Evolutionary conservation across 2,113 vertebrate species (phyloP).

Genomic region (Dasyprocta punctata): DNA sequence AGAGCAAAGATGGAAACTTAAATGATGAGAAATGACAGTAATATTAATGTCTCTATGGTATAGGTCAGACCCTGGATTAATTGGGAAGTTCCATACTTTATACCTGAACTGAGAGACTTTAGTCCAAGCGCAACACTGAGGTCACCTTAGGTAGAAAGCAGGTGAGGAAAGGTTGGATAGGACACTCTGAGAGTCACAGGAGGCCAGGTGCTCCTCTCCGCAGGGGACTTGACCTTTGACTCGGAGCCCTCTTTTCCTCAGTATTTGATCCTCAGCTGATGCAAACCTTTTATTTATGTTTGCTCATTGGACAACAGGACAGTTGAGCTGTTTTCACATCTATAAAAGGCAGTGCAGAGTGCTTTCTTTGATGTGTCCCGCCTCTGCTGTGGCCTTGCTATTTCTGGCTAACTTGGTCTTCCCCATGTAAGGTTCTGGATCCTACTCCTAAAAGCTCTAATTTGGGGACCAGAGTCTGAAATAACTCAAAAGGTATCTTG

Average conservation of each 20-base stretch:
- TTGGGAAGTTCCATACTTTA: neutral
- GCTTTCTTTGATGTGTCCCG: conserved; percentile 66
- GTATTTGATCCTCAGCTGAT: conserved; percentile 63
- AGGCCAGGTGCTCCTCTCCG: neutral
- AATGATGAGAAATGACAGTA: neutral
- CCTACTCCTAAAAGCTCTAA: conserved; percentile 75
- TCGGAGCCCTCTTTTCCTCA: conserved; percentile 34
- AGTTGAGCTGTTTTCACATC: neutral
- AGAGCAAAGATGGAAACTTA: neutral
- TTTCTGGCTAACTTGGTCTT: conserved; percentile 62
- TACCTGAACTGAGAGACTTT: neutral
- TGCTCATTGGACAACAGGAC: neutral
- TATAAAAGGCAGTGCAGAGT: conserved; percentile 71
- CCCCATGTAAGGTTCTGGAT: conserved; percentile 58
- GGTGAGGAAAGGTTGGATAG: neutral
- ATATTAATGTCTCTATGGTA: neutral
- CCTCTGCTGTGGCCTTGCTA: neutral
- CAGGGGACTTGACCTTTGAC: conserved; percentile 40
- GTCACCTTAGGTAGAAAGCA: neutral
- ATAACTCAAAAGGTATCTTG: conserved; percentile 58
- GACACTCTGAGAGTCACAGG: neutral
- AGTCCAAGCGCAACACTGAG: neutral
- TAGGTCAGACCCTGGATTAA: neutral
- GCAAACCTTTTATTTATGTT: conserved; percentile 72
- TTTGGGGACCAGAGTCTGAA: conserved; percentile 69